Evolutionary conservation across 2,888 invertebrate genomes (phyloP).

Genomic region (Galerucella pusilla): DNA sequence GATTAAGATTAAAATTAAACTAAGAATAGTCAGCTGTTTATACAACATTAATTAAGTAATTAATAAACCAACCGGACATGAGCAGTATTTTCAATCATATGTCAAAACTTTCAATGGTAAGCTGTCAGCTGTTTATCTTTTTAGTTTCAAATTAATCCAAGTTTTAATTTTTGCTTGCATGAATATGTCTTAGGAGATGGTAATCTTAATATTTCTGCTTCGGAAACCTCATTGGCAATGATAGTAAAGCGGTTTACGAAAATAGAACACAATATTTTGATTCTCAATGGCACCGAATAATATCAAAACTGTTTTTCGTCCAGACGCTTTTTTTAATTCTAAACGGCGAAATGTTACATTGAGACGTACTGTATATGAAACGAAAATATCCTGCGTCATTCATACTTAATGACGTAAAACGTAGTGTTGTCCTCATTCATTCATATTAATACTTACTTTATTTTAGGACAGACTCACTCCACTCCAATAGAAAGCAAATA

Average conservation of each 20-base stretch:
- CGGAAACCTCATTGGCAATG: constrained; percentile 4
- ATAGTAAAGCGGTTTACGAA: constrained; percentile 1
- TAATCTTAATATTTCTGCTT: neutral
- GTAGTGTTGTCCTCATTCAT: constrained; percentile 38
- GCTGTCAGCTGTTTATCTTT: too few species aligned
- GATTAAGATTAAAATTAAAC: too few species aligned
- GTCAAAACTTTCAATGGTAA: too few species aligned
- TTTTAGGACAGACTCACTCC: constrained; percentile 32
- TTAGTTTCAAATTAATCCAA: too few species aligned
- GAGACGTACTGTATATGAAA: constrained; percentile 13
- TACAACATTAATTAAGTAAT: neutral
- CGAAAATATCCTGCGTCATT: constrained; percentile 32
- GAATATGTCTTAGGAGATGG: neutral
- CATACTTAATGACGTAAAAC: constrained; percentile 34
- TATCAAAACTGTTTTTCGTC: constrained; percentile 8
- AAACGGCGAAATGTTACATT: neutral
- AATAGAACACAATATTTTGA: constrained; percentile 10
- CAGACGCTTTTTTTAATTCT: constrained; percentile 8
- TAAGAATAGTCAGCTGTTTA: too few species aligned
- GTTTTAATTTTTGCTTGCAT: neutral
- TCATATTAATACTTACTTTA: constrained; percentile 36
- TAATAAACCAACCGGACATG: too few species aligned
- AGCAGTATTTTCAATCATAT: too few species aligned
- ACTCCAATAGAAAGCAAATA: constrained; percentile 21
- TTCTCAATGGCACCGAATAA: constrained; percentile 6